Evolutionary conservation across 64 coral and sea anemone species (phyloP).

Genomic region (Pocillopora verrucosa): DNA sequence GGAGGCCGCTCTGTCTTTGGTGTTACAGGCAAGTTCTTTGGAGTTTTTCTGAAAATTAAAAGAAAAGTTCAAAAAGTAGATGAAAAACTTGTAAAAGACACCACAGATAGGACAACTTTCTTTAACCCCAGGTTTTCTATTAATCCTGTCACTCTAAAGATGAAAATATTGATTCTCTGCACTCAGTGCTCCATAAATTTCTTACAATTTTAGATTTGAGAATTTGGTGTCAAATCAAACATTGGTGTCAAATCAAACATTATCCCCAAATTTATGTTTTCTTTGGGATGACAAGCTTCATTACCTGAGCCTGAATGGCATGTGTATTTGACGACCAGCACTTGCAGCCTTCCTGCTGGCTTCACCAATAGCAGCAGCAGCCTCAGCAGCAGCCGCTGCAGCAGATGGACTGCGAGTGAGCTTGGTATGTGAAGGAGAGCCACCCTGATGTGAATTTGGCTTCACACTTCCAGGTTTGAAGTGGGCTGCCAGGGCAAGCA

Average conservation of each 20-base stretch:
- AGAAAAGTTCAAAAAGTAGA: not conserved
- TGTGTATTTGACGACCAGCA: conserved; percentile 71
- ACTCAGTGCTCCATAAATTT: too few relatives aligned
- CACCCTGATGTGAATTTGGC: conserved; percentile 42
- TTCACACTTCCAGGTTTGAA: conserved; percentile 96
- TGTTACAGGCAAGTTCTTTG: not conserved
- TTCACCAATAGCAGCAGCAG: conserved; percentile 92
- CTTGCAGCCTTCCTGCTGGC: conserved; percentile 90
- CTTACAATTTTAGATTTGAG: too few relatives aligned
- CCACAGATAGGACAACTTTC: not conserved
- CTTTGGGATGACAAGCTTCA: not conserved
- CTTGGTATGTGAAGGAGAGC: conserved; percentile 41
- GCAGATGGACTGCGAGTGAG: conserved; percentile 82
- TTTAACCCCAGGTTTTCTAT: too few relatives aligned
- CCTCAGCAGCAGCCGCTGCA: conserved; percentile 94
- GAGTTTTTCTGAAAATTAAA: not conserved
- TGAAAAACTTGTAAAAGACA: not conserved
- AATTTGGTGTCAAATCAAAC: too few relatives aligned
- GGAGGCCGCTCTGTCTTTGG: not conserved
- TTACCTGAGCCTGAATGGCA: conserved; percentile 35
- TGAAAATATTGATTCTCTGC: too few relatives aligned
- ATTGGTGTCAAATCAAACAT: too few relatives aligned
- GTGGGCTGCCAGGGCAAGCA: conserved; percentile 92
- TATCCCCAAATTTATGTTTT: too few relatives aligned
- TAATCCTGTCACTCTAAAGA: too few relatives aligned